Base-by-base conservation (phyloP, 53 echinoderm and acorn worm genomes). In the Holothuria scabra region DNA sequence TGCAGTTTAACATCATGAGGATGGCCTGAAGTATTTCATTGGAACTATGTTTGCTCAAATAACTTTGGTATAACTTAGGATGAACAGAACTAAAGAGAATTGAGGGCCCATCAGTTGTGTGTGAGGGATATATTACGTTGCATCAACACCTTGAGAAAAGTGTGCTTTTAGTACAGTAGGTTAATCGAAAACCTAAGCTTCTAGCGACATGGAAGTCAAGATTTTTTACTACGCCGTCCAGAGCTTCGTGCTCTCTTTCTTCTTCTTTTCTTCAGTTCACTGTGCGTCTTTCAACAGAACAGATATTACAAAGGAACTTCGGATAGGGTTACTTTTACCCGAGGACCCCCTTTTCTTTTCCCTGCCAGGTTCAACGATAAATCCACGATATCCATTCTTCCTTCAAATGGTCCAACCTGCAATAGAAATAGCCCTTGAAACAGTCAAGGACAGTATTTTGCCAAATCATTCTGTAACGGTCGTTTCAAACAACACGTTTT, bases 331-430 rank as follows among this genome's bases (percentile, higher is more conserved):
- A 0, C 48, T 94, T 25, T 65, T 94, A 21, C 94, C 95, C 13
- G 21, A 58, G 12, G 57, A 85, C 32, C 90, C 90, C 3, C 32
- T 89, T 10, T 8, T 37, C 9, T 25, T 14, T 44, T 25, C 37
- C 9, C 41, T 55, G 25, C 67, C 81, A 13, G 71, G 63, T 0
- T 22, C 60, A 44, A 79, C 81, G 22, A 48, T 46, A 16, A 60
- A 66, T 16, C 87, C 78, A 21, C 84, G 60, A 12, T 95, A 87
- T 70, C 95, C 95, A 13, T 95, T 91, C 32, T 87, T 79, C 59
- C 67, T 76, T 12, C 93, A 93, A 67, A 95, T 95, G 95, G 87
- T 91, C 16, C 12, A 66, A 38, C 95, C 95, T 24, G 95, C 89
- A 32, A 87, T 95, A 46, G 86, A 87, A 21, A 89, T 93, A 20